Conservation (phyloP, 2,888 invertebrate species). For the Epirrhoe alternata region DNA sequence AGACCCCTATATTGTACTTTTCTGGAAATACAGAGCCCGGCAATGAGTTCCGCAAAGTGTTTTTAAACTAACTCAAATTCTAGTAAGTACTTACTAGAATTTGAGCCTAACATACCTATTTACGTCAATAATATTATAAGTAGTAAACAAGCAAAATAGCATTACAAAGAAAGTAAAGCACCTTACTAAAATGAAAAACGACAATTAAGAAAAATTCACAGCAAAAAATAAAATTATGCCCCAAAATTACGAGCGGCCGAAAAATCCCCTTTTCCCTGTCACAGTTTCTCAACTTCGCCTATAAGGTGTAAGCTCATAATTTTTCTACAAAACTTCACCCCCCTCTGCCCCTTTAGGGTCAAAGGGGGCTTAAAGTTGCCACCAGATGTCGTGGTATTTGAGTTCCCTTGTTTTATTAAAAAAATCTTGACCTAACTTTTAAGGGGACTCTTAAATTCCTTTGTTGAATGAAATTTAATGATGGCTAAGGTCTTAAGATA, state of each 20-base stretch:
- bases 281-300: constrained; percentile 56
- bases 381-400: constrained; percentile 64
- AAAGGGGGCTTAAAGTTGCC: constrained; percentile 51
- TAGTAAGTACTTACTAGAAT: too few relatives aligned
- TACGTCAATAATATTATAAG: background rate
- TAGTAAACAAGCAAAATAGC: background rate
- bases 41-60: too few relatives aligned
- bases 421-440: constrained; percentile 61
- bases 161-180: background rate
- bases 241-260: constrained; percentile 29
- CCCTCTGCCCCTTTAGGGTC: constrained; percentile 35
- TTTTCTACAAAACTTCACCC: constrained; percentile 44
- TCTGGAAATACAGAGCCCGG: too few relatives aligned
- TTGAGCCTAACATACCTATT: too few relatives aligned
- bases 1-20: too few relatives aligned
- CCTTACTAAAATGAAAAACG: constrained; percentile 17
- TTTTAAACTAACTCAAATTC: too few relatives aligned
- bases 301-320: constrained; percentile 51
- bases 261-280: constrained; percentile 41
- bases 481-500: constrained; percentile 30
- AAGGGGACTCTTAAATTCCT: constrained; percentile 43
- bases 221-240: constrained; percentile 24
- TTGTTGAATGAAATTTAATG: constrained; percentile 42
- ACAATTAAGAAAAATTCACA: constrained; percentile 19
- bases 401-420: constrained; percentile 68